These are phyloP conservation scores for Ditylenchus dipsaci DNA, from an alignment of 1,140 invertebrate species.

Conservation along the genomic window DNA sequence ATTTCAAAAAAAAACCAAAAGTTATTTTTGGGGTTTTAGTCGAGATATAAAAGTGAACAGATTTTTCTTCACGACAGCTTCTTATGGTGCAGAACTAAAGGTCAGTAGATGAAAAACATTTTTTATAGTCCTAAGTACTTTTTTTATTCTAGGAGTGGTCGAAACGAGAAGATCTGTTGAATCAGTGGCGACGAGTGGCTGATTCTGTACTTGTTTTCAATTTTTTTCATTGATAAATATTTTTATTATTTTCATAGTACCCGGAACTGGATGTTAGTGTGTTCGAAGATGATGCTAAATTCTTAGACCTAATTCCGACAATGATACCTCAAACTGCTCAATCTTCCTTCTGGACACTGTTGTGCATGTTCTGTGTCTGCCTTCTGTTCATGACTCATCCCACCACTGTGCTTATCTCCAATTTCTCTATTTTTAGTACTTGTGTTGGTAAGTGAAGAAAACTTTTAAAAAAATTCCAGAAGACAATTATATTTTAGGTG, in stretches of 20 bases:
- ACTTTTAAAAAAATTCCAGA: background rate
- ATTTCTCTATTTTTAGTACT: constrained; percentile 52
- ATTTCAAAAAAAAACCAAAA: background rate
- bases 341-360: constrained; percentile 49
- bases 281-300: constrained; percentile 54
- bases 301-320: constrained; percentile 53
- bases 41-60: constrained; percentile 12
- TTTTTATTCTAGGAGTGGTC: constrained; percentile 46
- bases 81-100: constrained; percentile 43
- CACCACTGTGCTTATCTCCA: constrained; percentile 45
- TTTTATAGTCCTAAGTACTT: too few species aligned
- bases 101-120: too few species aligned
- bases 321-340: constrained; percentile 52
- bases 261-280: constrained; percentile 51
- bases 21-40: background rate
- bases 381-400: constrained; percentile 53
- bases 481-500: constrained; percentile 21
- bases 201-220: constrained; percentile 36
- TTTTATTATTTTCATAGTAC: constrained; percentile 38
- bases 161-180: constrained; percentile 44
- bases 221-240: background rate
- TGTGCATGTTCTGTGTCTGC: constrained; percentile 54
- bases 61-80: constrained; percentile 57
- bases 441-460: constrained; percentile 39
- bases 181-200: constrained; percentile 50